phyloP scores from a whole-genome alignment of 2,797 vertebrate species.

The Trichosurus vulpecula region DNA sequence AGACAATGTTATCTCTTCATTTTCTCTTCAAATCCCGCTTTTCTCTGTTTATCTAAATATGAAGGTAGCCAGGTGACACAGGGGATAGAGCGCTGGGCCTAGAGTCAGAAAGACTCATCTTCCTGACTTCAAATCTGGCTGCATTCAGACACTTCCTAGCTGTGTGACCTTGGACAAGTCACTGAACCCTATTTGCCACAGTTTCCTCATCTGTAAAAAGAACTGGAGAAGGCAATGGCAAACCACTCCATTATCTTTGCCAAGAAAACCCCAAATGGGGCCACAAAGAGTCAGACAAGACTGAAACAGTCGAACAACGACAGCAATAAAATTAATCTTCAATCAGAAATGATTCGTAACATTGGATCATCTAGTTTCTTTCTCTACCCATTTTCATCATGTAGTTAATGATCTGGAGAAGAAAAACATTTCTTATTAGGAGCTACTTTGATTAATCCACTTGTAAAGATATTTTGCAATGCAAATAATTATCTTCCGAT shows the following conservation, averaged over 20 bases:
- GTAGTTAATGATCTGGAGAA: not conserved
- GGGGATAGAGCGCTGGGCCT: not conserved
- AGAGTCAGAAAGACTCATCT: too few relatives aligned
- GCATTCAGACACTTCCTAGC: too few relatives aligned
- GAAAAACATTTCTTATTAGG: not conserved
- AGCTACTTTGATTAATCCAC: not conserved
- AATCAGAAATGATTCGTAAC: not conserved
- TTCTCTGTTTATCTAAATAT: too few relatives aligned
- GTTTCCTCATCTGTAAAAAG: not conserved
- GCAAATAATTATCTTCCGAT: not conserved
- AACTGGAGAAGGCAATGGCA: not conserved
- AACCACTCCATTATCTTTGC: not conserved
- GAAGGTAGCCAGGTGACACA: too few relatives aligned
- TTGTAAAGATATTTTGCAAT: not conserved
- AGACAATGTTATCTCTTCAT: too few relatives aligned
- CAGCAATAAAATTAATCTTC: not conserved
- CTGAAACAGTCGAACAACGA: not conserved
- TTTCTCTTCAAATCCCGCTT: too few relatives aligned
- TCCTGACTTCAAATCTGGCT: too few relatives aligned
- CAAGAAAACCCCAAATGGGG: not conserved
- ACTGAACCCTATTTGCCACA: not conserved
- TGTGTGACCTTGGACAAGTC: not conserved
- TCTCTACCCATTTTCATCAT: not conserved
- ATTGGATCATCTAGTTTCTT: not conserved
- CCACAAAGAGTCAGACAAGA: not conserved